These are phyloP conservation scores for Diloba caeruleocephala DNA, from an alignment of 2,888 invertebrate species.

Conservation along the genomic window DNA sequence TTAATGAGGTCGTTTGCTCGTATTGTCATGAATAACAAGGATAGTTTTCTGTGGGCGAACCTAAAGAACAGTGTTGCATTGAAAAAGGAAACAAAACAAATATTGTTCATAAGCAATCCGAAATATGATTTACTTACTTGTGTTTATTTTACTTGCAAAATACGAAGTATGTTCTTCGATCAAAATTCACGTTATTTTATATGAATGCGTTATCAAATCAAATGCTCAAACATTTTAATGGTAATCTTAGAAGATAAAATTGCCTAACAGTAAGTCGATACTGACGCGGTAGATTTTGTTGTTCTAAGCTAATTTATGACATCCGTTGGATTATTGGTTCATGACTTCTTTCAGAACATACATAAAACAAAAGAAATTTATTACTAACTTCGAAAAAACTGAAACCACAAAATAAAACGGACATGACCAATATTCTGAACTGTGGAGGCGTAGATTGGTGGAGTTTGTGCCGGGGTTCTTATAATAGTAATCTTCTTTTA, in stretches of 20 bases:
- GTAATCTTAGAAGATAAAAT: constrained; percentile 16
- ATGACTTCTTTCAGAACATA: background rate
- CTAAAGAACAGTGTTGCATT: no score
- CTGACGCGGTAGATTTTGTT: constrained; percentile 11
- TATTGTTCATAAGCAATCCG: no score
- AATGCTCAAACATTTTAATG: constrained; percentile 3
- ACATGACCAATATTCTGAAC: no score
- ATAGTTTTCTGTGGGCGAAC: no score
- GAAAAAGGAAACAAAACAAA: no score
- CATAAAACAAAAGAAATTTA: no score
- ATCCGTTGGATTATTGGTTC: constrained; percentile 9
- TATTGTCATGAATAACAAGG: no score
- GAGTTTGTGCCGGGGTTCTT: no score
- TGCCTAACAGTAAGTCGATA: constrained; percentile 1
- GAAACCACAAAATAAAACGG: constrained; percentile 7
- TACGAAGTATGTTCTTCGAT: constrained; percentile 39
- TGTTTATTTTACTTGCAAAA: constrained; percentile 39
- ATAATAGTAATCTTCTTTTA: no score
- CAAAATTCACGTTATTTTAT: constrained; percentile 32
- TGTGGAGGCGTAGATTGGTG: no score
- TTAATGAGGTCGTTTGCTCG: no score
- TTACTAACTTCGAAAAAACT: no score
- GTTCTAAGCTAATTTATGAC: constrained; percentile 17
- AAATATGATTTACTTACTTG: constrained; percentile 38
- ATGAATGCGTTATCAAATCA: constrained; percentile 44